Base-by-base conservation (phyloP, 1,140 invertebrate species). In the Drosophila nasuta region DNA sequence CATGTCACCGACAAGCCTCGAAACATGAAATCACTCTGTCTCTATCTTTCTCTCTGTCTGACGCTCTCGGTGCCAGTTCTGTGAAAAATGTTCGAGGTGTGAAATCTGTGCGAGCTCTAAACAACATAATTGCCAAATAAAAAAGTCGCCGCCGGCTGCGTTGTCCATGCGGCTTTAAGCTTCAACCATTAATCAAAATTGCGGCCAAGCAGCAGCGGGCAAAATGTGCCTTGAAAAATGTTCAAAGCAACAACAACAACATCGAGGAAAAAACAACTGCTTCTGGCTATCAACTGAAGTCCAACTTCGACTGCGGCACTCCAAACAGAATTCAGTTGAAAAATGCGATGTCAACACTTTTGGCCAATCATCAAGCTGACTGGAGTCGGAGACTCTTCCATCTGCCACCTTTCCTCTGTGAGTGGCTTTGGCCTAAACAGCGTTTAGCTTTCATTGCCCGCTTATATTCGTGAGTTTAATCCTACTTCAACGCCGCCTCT, bases 111-210 rank as follows among this genome's bases (percentile, higher is more conserved):
- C 77, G 33, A 64, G 72, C 60, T 88, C 83, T 89, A 88, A 88
- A 88, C 83, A 88, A 88, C 85, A 88, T 88, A 88, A 88, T 88
- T 88, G 83, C 83, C 83, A 81, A 88, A 88, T 89, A 89, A 88
- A 88, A 88, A 88, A 88, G 81, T 87, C 77, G 80, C 83, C 83
- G 69, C 69, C 64, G 76, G 77, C 70, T 52, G 48, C 64, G 63
- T 3, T 38, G 59, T 57, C 56, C 57, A 35, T 41, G 56, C 20
- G n/a, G 51, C 51, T 78, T 70, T 41, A 77, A 88, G 66, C 76
- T 60, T 67, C 52, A 68, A 89, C 83, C 85, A 88, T 88, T 88
- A 88, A 88, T 88, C 83, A 88, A 88, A 88, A 89, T 65, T 74
- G 81, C 33, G 70, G 67, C 72, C 63, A 25, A 25, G 0, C 20